Base-by-base conservation (phyloP, 92 coral and sea anemone genomes). In the Porites cylindrica region DNA sequence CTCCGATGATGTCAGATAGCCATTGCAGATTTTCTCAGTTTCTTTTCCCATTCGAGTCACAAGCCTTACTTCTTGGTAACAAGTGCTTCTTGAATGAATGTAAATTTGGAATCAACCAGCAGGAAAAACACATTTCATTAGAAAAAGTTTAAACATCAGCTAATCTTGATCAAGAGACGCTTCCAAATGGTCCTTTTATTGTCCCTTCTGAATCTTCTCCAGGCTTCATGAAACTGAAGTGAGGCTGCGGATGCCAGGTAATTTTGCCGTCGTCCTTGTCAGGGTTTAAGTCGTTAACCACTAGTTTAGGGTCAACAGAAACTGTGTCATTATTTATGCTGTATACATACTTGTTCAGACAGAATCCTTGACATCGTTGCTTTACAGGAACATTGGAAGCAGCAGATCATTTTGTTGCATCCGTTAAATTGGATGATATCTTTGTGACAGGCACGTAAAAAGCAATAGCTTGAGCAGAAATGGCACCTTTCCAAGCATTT, bases 221-320 rank as follows among this genome's bases (percentile, higher is more conserved):
- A 6, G 61, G 61, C 23, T 18, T 23, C 14, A 66, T 60, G 60
- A 82, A 77, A 21, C 29, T 21, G 56, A 82, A 70, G 72, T 32
- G 51, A 14, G 86, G 82, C 72, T 89, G 86, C 50, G 86, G 92
- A 78, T 83, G 78, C 92, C 89, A 78, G 77, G 80, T 32, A 21
- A 84, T 56, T 60, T 84, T 20, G 24, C 92, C 88, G 19, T 67
- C 67, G 58, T 85, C 84, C 67, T 85, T 70, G 0, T 83, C 89
- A 19, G 90, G 90, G 50, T 71, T 79, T 23, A 78, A 24, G 56
- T 79, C 85, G 51, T 87, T 60, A 18, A 87, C 10, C 8, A 87
- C 81, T 2, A 79, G 66, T 87, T 38, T 87, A 29, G 90, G 79
- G 58, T 87, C 52, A 51, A 69, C 58, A 72, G 53, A 26, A 43